Percentiles rank a stretch among this genome's conserved stretches.
Conservation (phyloP, 2,113 vertebrate genomes). For the Triplophysa tibetana region DNA sequence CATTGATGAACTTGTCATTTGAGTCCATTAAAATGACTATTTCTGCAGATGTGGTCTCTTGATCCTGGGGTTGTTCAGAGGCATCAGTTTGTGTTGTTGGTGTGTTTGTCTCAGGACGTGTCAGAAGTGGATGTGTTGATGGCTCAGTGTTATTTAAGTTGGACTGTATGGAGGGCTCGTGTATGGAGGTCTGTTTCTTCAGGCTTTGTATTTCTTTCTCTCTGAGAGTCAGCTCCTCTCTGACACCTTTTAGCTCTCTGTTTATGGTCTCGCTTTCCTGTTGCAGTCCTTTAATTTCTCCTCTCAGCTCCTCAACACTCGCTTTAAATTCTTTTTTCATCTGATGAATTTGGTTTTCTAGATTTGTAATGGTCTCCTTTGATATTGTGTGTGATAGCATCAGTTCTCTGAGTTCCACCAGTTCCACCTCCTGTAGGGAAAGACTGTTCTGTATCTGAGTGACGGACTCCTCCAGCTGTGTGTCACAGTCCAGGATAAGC, state of each 20-base stretch:
- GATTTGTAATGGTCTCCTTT: not conserved
- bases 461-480: not conserved
- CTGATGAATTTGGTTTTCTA: not conserved
- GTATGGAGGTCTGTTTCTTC: not conserved
- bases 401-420: not conserved
- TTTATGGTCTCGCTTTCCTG: not conserved
- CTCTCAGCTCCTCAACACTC: not conserved
- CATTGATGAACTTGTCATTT: constrained; percentile 3
- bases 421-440: not conserved
- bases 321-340: not conserved
- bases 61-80: not conserved
- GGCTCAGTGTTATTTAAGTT: not conserved
- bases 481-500: not conserved
- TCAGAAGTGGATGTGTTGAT: not conserved
- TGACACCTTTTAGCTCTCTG: not conserved
- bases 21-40: constrained; percentile 23
- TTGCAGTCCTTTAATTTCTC: not conserved
- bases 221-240: not conserved
- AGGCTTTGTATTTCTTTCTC: not conserved
- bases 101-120: not conserved
- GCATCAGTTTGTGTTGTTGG: not conserved
- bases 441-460: not conserved
- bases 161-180: not conserved
- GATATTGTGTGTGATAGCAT: not conserved
- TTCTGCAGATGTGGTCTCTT: not conserved